Conservation (phyloP, 2,888 invertebrate genomes). For the Caenorhabditis zanzibari region DNA sequence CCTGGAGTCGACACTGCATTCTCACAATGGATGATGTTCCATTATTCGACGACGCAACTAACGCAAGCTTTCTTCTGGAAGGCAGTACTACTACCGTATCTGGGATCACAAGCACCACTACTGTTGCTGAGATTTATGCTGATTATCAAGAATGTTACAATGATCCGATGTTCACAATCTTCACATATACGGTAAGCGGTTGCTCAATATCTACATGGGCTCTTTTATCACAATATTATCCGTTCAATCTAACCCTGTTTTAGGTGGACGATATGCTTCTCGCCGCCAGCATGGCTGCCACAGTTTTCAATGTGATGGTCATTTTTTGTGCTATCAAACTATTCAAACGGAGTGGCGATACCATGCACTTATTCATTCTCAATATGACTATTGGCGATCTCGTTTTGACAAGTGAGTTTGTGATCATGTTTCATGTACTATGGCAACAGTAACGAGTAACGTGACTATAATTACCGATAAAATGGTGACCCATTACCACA, state of each 20-base stretch:
- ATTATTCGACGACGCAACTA: conserved; percentile 37
- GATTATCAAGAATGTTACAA: conserved; percentile 75
- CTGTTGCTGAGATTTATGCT: conserved; percentile 14
- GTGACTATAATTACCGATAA: too few species aligned
- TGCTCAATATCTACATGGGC: neutral
- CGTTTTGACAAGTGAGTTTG: conserved; percentile 79
- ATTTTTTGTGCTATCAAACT: conserved; percentile 83
- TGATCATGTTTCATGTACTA: neutral
- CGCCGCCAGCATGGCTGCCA: conserved; percentile 82
- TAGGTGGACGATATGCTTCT: conserved; percentile 82
- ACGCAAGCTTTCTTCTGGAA: conserved; percentile 27
- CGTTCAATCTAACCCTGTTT: conserved; percentile 6
- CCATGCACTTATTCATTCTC: conserved; percentile 83
- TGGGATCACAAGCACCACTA: conserved; percentile 23
- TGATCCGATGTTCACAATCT: conserved; percentile 76
- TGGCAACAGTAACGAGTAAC: neutral
- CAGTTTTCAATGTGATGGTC: conserved; percentile 83
- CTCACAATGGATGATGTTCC: conserved; percentile 56
- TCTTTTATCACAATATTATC: neutral
- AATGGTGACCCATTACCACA: too few species aligned
- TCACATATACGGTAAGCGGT: conserved; percentile 77
- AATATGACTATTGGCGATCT: conserved; percentile 83
- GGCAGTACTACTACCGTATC: conserved; percentile 33
- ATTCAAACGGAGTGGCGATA: conserved; percentile 81
- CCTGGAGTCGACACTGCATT: conserved; percentile 32